Evolutionary conservation across 2,888 invertebrate species (phyloP).

Genomic region (Andrena bicolor): DNA sequence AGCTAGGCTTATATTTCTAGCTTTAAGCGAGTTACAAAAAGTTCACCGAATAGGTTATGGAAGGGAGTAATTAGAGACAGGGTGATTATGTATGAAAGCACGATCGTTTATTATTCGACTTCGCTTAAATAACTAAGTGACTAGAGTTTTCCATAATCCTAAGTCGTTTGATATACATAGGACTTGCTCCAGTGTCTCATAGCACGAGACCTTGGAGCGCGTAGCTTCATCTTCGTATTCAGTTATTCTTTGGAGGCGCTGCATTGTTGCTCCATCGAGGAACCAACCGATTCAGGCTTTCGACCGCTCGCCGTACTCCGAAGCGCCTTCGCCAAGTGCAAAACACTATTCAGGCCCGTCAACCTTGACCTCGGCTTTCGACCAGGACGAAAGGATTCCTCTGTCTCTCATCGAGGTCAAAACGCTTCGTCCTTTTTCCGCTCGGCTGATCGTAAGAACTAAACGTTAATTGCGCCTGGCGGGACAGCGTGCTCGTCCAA

Average conservation of each 20-base stretch:
- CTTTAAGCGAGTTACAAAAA: too few relatives aligned
- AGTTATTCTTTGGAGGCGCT: conserved; percentile 84
- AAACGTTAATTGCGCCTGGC: not conserved
- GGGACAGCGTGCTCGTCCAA: conserved; percentile 66
- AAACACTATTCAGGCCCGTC: conserved; percentile 5
- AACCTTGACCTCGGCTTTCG: not conserved
- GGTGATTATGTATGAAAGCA: conserved; percentile 61
- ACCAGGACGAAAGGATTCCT: conserved; percentile 20
- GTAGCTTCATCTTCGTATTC: conserved; percentile 48
- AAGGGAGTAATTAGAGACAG: conserved; percentile 7
- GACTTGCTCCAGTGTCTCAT: conserved; percentile 65
- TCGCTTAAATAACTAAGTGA: conserved; percentile 78
- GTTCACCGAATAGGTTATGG: not conserved
- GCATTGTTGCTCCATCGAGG: conserved; percentile 79
- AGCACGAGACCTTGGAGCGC: conserved; percentile 56
- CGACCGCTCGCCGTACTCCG: conserved; percentile 69
- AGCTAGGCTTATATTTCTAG: too few relatives aligned
- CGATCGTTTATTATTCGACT: conserved; percentile 67
- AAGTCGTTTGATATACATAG: conserved; percentile 74
- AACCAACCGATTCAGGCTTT: conserved; percentile 82
- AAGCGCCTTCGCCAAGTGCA: not conserved
- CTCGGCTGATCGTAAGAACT: not conserved
- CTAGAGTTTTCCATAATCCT: conserved; percentile 78
- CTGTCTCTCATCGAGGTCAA: conserved; percentile 24
- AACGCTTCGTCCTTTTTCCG: not conserved